Evolutionary conservation across 2,113 vertebrate genomes (phyloP).

Genomic region (Picathartes gymnocephalus): DNA sequence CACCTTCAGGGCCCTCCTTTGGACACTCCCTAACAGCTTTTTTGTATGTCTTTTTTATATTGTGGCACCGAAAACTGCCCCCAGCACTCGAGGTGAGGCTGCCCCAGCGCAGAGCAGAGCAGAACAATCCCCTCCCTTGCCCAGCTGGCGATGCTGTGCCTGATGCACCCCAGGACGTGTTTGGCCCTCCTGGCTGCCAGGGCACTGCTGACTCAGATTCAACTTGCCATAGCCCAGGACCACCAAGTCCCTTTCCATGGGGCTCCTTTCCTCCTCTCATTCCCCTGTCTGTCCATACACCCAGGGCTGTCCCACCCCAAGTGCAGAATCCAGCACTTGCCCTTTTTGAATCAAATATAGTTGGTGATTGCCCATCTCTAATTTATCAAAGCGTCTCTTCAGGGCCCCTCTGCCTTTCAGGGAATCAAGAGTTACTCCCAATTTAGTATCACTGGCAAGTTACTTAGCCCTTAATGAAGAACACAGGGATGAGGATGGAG

Average conservation of each 20-base stretch:
- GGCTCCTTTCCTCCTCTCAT: neutral
- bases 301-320: neutral
- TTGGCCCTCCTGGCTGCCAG: neutral
- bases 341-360: neutral
- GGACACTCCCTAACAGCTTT: too few species aligned
- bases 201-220: neutral
- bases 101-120: neutral
- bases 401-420: neutral
- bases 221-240: accelerated
- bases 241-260: neutral
- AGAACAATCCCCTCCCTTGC: neutral
- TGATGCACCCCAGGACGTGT: neutral
- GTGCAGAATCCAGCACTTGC: accelerated
- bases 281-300: accelerated
- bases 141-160: accelerated
- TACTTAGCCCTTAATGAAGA: neutral
- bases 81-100: accelerated
- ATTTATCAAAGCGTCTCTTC: neutral
- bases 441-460: neutral
- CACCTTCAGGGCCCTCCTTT: accelerated
- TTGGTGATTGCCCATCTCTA: neutral
- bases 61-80: neutral
- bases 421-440: neutral
- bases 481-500: neutral
- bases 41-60: neutral